Percentiles rank a stretch among this genome's conserved stretches.
phyloP scores from a whole-genome alignment of 2,888 invertebrate species.

The Sphaeridia pumilis region DNA sequence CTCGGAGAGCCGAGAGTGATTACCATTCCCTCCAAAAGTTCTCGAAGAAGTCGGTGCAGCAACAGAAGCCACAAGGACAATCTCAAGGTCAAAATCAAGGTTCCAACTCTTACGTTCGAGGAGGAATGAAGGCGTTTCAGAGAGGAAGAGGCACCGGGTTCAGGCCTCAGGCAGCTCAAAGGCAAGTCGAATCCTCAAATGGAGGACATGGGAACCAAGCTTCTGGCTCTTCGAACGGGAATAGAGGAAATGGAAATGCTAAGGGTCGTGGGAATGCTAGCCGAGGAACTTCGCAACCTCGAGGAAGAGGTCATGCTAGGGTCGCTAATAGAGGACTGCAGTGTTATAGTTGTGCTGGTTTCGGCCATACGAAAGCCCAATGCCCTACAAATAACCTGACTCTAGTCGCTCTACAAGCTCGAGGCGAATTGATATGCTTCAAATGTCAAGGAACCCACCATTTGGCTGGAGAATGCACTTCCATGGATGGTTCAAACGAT shows the following conservation, averaged over 20 bases:
- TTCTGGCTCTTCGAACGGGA: neutral
- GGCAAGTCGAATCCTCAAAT: neutral
- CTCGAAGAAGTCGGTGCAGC: neutral
- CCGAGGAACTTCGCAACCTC: neutral
- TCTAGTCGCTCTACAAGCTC: neutral
- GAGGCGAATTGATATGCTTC: neutral
- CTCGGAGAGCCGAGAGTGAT: neutral
- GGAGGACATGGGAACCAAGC: neutral
- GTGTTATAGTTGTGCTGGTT: neutral
- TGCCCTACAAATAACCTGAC: neutral
- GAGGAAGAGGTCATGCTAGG: neutral
- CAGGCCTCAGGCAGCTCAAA: neutral
- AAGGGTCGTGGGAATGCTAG: neutral
- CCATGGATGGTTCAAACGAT: neutral
- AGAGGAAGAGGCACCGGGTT: neutral
- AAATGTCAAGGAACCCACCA: neutral
- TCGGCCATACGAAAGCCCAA: neutral
- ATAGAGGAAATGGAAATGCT: neutral
- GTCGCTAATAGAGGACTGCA: neutral
- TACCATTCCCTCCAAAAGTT: neutral
- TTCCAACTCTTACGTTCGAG: neutral
- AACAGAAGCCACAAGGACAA: neutral
- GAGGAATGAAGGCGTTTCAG: neutral
- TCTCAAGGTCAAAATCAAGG: neutral
- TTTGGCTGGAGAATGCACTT: neutral